A percentile compares a stretch with the other conserved stretches of the same genome.
Conservation (phyloP, 2,797 vertebrate genomes). For the Carcharodon carcharias region DNA sequence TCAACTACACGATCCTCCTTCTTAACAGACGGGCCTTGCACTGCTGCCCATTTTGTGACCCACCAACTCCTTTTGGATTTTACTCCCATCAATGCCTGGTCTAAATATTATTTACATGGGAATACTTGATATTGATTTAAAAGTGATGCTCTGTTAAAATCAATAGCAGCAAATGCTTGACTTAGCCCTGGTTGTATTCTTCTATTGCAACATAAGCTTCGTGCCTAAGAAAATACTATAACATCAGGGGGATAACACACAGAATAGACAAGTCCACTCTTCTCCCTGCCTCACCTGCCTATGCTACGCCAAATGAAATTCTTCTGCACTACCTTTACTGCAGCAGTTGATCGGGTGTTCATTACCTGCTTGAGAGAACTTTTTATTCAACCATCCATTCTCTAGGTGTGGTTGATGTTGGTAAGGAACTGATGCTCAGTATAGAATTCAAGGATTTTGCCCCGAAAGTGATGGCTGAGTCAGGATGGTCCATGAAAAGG, state of each 20-base stretch:
- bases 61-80: background rate
- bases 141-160: background rate
- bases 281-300: background rate
- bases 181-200: background rate
- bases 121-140: background rate
- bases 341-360: background rate
- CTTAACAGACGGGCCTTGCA: background rate
- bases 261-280: background rate
- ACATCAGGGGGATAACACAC: background rate
- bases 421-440: background rate
- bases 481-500: background rate
- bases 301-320: background rate
- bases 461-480: background rate
- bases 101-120: background rate
- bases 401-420: background rate
- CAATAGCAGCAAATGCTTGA: background rate
- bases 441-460: background rate
- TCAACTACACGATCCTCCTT: background rate
- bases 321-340: background rate
- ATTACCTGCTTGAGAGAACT: background rate
- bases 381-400: background rate
- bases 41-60: too few species aligned
- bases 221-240: background rate
- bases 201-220: too few species aligned
- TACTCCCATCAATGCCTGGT: background rate